A percentile compares a stretch with the other conserved stretches of the same genome.
These are phyloP conservation scores for Himalopsyche kuldschensis DNA, from an alignment of 2,888 invertebrate species.

Conservation along the genomic window DNA sequence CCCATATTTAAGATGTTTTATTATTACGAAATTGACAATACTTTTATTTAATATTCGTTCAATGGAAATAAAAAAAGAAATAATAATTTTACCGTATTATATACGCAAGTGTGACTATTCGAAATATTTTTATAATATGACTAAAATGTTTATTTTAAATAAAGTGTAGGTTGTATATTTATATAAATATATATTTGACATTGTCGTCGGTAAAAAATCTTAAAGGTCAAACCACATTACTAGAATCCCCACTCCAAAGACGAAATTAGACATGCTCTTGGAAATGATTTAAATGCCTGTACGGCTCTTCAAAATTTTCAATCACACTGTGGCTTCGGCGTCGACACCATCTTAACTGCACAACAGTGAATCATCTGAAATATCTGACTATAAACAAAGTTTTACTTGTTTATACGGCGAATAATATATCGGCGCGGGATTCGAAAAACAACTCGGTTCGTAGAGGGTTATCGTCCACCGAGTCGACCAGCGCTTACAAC, in stretches of 20 bases:
- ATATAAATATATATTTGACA: background rate
- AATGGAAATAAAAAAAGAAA: too few species aligned
- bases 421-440: background rate
- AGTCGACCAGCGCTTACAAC: background rate
- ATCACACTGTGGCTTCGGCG: background rate
- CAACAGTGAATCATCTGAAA: too few species aligned
- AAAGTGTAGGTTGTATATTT: background rate
- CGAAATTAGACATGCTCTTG: background rate
- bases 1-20: too few species aligned
- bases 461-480: background rate
- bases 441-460: background rate
- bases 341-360: background rate
- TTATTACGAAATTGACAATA: too few species aligned
- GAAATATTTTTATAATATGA: too few species aligned
- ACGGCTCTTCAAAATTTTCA: background rate
- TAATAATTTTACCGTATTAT: too few species aligned
- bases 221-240: background rate
- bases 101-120: background rate
- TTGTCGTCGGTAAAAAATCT: background rate
- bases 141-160: background rate
- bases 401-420: background rate
- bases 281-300: background rate
- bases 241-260: background rate
- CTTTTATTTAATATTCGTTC: too few species aligned
- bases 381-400: background rate